phyloP scores from a whole-genome alignment of 2,888 invertebrate species.

The Hypolimnas misippus region DNA sequence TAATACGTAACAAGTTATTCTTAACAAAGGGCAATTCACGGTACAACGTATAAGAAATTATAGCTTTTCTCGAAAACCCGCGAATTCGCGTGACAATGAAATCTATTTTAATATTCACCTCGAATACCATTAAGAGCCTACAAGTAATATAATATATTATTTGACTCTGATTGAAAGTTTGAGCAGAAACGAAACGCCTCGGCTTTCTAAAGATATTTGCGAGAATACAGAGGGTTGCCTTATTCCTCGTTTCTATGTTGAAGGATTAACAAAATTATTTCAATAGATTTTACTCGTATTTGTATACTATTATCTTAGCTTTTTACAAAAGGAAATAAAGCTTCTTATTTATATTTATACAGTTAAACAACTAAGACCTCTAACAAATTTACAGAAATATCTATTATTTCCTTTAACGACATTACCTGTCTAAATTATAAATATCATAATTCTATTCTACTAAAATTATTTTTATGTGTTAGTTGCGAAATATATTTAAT shows the following conservation, averaged over 20 bases:
- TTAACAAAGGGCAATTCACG: neutral
- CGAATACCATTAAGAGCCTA: constrained; percentile 62
- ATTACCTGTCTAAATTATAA: too few relatives aligned
- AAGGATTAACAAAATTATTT: constrained; percentile 49
- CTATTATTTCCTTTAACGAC: too few relatives aligned
- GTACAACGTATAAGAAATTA: neutral
- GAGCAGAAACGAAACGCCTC: constrained; percentile 72
- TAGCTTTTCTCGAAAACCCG: constrained; percentile 34
- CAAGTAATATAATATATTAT: constrained; percentile 63
- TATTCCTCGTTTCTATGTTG: constrained; percentile 62
- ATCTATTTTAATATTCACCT: constrained; percentile 68
- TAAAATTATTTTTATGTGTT: too few relatives aligned
- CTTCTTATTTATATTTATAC: too few relatives aligned
- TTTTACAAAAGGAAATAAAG: too few relatives aligned
- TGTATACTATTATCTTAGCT: neutral
- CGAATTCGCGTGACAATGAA: constrained; percentile 54
- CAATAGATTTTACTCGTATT: constrained; percentile 19
- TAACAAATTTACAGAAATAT: too few relatives aligned
- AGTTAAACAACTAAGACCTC: too few relatives aligned
- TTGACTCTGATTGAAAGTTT: constrained; percentile 68
- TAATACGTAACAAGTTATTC: neutral
- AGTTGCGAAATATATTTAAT: too few relatives aligned
- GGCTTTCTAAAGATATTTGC: constrained; percentile 74
- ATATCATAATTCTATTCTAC: too few relatives aligned
- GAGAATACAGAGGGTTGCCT: constrained; percentile 80